Conservation (phyloP, 2,888 invertebrate species). For the Lycia hirtaria region DNA sequence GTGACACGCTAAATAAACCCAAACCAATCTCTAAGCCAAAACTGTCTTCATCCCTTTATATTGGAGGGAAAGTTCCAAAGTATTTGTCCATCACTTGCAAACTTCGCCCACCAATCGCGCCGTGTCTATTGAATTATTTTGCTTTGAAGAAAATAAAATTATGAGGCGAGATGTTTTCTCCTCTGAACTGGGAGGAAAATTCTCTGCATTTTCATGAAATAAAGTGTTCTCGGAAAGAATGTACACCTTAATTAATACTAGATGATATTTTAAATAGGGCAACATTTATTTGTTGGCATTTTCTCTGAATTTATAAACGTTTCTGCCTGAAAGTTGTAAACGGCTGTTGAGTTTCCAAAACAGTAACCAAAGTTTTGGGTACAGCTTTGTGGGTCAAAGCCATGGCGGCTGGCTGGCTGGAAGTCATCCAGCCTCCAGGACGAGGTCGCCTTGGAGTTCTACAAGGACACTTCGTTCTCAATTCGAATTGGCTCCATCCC, state of each 20-base stretch:
- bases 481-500: constrained; percentile 50
- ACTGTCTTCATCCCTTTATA: constrained; percentile 50
- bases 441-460: constrained; percentile 46
- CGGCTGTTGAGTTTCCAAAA: too few relatives aligned
- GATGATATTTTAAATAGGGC: not conserved
- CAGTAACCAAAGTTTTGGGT: constrained; percentile 36
- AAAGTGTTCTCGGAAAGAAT: constrained; percentile 16
- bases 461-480: constrained; percentile 38
- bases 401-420: constrained; percentile 54
- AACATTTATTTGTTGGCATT: not conserved
- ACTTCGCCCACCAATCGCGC: constrained; percentile 47
- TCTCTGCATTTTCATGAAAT: constrained; percentile 27
- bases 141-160: constrained; percentile 39
- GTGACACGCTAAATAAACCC: constrained; percentile 47
- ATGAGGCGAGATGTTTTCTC: constrained; percentile 31
- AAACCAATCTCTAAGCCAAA: constrained; percentile 47
- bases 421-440: constrained; percentile 50
- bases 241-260: constrained; percentile 21
- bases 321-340: constrained; percentile 27
- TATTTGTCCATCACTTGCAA: constrained; percentile 49
- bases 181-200: constrained; percentile 22
- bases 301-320: not conserved
- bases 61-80: constrained; percentile 49
- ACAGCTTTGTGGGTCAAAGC: constrained; percentile 53
- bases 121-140: constrained; percentile 42